Percentiles rank a stretch among this genome's conserved stretches.
These are phyloP conservation scores for Morbakka virulenta DNA, from an alignment of 30 jellyfish, hydroid and myxozoan genomes.

Conservation along the genomic window DNA sequence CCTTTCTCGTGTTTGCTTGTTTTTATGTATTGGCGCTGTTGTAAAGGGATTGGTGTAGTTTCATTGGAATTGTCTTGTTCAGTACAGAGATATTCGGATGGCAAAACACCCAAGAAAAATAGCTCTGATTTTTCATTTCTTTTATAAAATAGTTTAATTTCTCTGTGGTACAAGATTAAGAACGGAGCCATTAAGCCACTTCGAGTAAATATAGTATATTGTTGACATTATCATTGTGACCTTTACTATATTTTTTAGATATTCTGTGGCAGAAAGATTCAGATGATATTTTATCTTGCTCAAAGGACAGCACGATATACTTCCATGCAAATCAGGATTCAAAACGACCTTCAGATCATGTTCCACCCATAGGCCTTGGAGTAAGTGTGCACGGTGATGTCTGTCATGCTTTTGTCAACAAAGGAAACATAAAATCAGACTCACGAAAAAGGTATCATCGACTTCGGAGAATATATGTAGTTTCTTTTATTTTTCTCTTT, in stretches of 20 bases:
- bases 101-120: too few relatives aligned
- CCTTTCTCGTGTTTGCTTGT: too few relatives aligned
- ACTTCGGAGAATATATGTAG: not conserved
- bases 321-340: constrained; percentile 92
- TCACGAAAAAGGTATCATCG: not conserved
- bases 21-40: too few relatives aligned
- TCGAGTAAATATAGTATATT: too few relatives aligned
- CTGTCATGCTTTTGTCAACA: constrained; percentile 69
- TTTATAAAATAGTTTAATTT: too few relatives aligned
- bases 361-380: constrained; percentile 96
- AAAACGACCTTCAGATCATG: constrained; percentile 88
- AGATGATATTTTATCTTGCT: constrained; percentile 78
- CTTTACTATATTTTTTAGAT: constrained; percentile 3
- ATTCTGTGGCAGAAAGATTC: constrained; percentile 92
- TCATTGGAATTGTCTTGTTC: too few relatives aligned
- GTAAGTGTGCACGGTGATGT: constrained; percentile 79
- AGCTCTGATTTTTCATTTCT: too few relatives aligned
- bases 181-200: too few relatives aligned
- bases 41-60: too few relatives aligned
- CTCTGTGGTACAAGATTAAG: too few relatives aligned
- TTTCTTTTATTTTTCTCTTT: not conserved
- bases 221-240: too few relatives aligned
- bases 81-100: too few relatives aligned
- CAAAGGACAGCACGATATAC: constrained; percentile 68
- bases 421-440: not conserved